phyloP scores from a whole-genome alignment of 2,888 invertebrate species.

The Trissolcus brochymenae region DNA sequence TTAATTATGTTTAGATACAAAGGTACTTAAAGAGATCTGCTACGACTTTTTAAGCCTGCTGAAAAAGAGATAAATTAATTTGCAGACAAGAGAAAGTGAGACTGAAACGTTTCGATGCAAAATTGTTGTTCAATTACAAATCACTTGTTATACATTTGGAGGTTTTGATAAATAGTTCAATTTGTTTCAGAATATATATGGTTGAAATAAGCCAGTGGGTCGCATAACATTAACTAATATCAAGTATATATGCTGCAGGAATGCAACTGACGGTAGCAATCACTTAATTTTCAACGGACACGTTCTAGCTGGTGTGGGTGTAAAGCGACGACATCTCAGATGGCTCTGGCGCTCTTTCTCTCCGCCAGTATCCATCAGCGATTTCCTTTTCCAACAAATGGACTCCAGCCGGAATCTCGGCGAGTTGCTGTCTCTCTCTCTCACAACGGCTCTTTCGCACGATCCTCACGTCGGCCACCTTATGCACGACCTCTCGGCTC shows the following conservation, averaged over 20 bases:
- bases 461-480: constrained; percentile 73
- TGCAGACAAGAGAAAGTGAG: no score
- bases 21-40: no score
- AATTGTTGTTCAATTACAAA: no score
- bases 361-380: constrained; percentile 52
- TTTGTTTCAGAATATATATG: neutral
- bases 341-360: constrained; percentile 54
- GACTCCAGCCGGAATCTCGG: neutral
- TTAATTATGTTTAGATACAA: no score
- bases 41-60: no score
- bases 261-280: constrained; percentile 51
- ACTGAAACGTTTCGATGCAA: no score
- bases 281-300: constrained; percentile 55
- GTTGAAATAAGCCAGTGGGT: constrained; percentile 40
- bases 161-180: no score
- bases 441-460: constrained; percentile 67
- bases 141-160: no score
- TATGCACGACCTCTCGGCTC: constrained; percentile 72
- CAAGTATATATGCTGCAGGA: constrained; percentile 34
- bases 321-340: constrained; percentile 58
- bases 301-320: constrained; percentile 46
- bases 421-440: constrained; percentile 15
- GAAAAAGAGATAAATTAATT: no score
- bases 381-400: constrained; percentile 47
- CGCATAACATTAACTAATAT: constrained; percentile 44